Conservation (phyloP, 2,113 vertebrate species). For the Apteryx owenii region DNA sequence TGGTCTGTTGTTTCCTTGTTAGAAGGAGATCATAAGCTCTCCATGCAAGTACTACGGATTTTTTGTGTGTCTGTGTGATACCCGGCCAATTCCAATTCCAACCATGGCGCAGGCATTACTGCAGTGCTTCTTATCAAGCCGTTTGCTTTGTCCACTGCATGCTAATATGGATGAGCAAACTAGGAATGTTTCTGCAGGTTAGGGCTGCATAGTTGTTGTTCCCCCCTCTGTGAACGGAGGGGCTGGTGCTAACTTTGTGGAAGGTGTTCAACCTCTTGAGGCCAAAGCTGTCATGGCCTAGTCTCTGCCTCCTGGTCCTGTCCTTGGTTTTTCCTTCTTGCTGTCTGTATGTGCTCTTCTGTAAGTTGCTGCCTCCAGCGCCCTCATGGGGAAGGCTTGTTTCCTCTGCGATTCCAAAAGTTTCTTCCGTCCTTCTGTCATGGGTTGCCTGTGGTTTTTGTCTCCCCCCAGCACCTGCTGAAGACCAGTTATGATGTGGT, state of each 20-base stretch:
- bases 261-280: not conserved
- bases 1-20: not conserved
- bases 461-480: slow-evolving; percentile 78
- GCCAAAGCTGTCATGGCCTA: accelerated
- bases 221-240: not conserved
- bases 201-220: not conserved
- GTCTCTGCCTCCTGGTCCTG: not conserved
- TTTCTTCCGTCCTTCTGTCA: not conserved
- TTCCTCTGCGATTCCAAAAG: not conserved
- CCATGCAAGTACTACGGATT: not conserved
- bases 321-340: not conserved
- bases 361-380: not conserved
- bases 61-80: not conserved
- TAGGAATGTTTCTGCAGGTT: no score
- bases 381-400: not conserved
- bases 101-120: no score
- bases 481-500: slow-evolving; percentile 84
- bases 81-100: not conserved
- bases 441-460: not conserved
- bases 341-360: not conserved
- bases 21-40: not conserved
- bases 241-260: not conserved
- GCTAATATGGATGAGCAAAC: not conserved
- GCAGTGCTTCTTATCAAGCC: not conserved
- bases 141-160: not conserved